These are phyloP conservation scores for Tauraco hartlaubi DNA, from an alignment of 2,797 vertebrate species.

Conservation along the genomic window DNA sequence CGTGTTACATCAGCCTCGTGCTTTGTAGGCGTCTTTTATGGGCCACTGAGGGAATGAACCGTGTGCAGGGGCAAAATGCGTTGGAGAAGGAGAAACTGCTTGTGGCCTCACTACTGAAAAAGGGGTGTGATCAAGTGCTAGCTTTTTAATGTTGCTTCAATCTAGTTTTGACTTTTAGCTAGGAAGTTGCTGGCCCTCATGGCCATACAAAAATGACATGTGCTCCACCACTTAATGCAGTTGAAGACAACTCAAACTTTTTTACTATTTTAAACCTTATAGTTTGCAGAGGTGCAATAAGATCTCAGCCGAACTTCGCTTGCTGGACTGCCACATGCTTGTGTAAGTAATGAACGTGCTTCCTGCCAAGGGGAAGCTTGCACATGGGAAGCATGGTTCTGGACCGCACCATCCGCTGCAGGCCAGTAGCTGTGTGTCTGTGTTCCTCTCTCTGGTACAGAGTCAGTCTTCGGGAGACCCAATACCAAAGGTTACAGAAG, in stretches of 20 bases:
- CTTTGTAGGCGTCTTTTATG: neutral
- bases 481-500: neutral
- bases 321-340: neutral
- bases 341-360: neutral
- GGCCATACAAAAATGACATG: neutral
- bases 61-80: accelerated
- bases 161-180: neutral
- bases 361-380: neutral
- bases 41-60: neutral
- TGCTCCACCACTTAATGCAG: neutral
- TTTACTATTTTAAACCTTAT: neutral
- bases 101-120: neutral
- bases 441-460: neutral
- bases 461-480: neutral
- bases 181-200: neutral
- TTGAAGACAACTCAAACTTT: neutral
- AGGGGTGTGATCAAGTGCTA: neutral
- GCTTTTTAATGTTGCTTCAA: neutral
- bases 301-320: neutral
- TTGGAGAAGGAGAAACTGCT: neutral
- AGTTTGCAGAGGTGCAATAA: neutral
- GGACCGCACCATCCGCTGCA: neutral
- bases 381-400: neutral
- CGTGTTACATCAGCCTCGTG: neutral
- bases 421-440: neutral